Evolutionary conservation across 2,797 vertebrate genomes (phyloP).

Genomic region (Crenuchus spilurus): DNA sequence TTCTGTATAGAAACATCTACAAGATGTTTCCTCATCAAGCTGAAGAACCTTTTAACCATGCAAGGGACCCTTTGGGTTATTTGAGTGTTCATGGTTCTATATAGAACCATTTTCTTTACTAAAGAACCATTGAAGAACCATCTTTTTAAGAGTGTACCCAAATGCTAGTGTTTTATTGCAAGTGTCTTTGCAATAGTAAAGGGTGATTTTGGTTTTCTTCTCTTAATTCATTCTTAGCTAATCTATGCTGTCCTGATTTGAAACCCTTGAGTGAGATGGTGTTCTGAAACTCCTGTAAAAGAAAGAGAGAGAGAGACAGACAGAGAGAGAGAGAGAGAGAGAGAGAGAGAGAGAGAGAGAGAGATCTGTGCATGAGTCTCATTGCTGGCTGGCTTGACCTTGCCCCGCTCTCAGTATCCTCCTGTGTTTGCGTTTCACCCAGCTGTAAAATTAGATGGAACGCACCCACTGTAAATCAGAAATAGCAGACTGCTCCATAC

Average conservation of each 20-base stretch:
- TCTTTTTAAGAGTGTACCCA: too few relatives aligned
- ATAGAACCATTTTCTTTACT: too few relatives aligned
- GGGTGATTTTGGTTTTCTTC: not conserved
- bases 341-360: conserved; percentile 29
- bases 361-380: conserved; percentile 45
- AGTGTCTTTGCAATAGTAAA: too few relatives aligned
- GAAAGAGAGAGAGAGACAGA: conserved; percentile 19
- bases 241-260: conserved; percentile 27
- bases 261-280: conserved; percentile 35
- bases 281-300: conserved; percentile 19
- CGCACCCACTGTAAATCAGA: conserved; percentile 75
- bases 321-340: conserved; percentile 13
- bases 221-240: not conserved
- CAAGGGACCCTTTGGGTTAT: too few relatives aligned
- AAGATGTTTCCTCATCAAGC: too few relatives aligned
- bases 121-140: too few relatives aligned
- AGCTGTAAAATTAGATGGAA: conserved; percentile 80
- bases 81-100: too few relatives aligned
- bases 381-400: conserved; percentile 69
- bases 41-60: too few relatives aligned
- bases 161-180: too few relatives aligned
- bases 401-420: conserved; percentile 72
- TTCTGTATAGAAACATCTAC: too few relatives aligned
- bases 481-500: conserved; percentile 50
- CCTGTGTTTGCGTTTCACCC: conserved; percentile 69